Conservation (phyloP, 2,113 vertebrate genomes). For the Lycocorax pyrrhopterus region DNA sequence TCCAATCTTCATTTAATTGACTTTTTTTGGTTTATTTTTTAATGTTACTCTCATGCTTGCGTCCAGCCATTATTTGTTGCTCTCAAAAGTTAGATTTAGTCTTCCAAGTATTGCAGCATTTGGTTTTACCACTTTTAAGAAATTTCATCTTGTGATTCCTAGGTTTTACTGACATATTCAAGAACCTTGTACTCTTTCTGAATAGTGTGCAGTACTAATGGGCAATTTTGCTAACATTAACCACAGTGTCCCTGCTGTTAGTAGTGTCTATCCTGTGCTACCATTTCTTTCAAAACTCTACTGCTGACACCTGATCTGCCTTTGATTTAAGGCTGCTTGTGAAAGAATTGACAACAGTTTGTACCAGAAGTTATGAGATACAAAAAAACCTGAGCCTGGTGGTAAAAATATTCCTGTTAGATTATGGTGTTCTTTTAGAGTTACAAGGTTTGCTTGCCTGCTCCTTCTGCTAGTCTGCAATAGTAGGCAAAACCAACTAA, state of each 20-base stretch:
- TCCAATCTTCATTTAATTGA: not conserved
- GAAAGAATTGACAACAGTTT: not conserved
- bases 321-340: not conserved
- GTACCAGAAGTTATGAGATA: not conserved
- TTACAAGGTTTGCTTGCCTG: not conserved
- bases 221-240: not conserved
- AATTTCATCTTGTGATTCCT: not conserved
- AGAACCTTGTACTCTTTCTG: not conserved
- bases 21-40: not conserved
- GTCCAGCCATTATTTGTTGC: not conserved
- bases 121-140: not conserved
- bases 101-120: not conserved
- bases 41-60: not conserved
- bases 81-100: not conserved
- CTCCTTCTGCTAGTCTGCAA: not conserved
- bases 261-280: not conserved
- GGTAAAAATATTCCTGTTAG: not conserved
- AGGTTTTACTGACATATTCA: not conserved
- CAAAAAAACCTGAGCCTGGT: not conserved
- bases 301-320: not conserved
- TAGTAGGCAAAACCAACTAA: not conserved
- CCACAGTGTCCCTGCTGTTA: not conserved
- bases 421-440: not conserved
- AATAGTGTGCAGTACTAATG: not conserved
- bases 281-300: not conserved